phyloP scores from a whole-genome alignment of 2,888 invertebrate genomes.

The Lasioglossum vierecki region DNA sequence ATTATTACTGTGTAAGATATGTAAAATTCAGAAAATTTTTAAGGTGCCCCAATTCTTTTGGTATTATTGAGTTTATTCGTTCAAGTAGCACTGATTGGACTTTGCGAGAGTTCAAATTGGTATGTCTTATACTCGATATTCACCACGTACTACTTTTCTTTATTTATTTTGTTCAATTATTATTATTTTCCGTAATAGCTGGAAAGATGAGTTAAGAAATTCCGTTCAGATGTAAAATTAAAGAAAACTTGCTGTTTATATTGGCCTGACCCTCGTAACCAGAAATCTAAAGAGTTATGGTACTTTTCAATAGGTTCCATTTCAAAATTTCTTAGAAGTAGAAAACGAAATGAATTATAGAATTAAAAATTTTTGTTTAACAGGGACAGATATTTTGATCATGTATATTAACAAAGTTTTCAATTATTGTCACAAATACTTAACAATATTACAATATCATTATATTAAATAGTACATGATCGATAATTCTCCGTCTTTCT shows the following conservation, averaged over 20 bases:
- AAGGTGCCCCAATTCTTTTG: no score
- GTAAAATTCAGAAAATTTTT: no score
- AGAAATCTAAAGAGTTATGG: not conserved
- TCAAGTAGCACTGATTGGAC: no score
- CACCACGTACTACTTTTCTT: no score
- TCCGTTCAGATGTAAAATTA: not conserved
- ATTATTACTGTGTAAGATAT: no score
- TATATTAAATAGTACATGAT: not conserved
- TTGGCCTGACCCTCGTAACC: not conserved
- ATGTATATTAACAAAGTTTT: not conserved
- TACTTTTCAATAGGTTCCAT: not conserved
- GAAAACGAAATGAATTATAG: not conserved
- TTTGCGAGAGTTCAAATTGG: no score
- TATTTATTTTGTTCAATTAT: no score
- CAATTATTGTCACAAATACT: no score
- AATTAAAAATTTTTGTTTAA: not conserved
- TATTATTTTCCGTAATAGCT: no score
- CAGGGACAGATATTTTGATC: not conserved
- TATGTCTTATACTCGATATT: no score
- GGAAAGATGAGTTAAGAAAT: not conserved
- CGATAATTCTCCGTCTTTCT: not conserved
- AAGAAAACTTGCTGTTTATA: not conserved
- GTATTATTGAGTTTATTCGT: no score
- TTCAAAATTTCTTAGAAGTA: not conserved
- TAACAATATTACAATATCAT: not conserved